Evolutionary conservation across 2,113 vertebrate genomes (phyloP).

Genomic region (Protomyctophum bolini): DNA sequence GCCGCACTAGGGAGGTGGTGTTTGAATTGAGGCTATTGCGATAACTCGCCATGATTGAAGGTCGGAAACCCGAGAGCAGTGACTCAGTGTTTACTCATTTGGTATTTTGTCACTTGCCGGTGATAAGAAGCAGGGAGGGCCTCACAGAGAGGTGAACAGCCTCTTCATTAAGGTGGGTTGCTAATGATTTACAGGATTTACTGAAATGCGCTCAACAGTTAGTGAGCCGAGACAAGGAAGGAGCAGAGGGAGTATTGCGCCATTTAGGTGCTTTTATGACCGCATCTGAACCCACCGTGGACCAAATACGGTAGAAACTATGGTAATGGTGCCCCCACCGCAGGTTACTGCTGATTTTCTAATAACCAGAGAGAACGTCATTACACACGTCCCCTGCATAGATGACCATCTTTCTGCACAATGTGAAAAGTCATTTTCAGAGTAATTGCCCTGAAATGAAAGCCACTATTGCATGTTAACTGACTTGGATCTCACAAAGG

Average conservation of each 20-base stretch:
- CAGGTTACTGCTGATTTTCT: background rate
- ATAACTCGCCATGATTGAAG: slow-evolving; percentile 67
- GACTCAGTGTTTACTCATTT: slow-evolving; percentile 72
- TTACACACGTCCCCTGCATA: slow-evolving; percentile 6
- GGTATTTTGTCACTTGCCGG: slow-evolving; percentile 57
- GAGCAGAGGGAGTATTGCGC: slow-evolving; percentile 30
- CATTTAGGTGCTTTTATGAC: slow-evolving; percentile 15
- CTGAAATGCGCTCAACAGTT: slow-evolving; percentile 46
- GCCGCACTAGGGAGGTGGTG: slow-evolving; percentile 15
- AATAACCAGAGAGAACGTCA: background rate
- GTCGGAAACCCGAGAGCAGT: slow-evolving; percentile 56
- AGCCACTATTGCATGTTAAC: slow-evolving; percentile 29
- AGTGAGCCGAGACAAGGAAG: slow-evolving; percentile 39
- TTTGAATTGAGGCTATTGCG: slow-evolving; percentile 43
- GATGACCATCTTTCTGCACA: slow-evolving; percentile 11
- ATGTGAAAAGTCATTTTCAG: slow-evolving; percentile 26
- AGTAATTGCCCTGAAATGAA: slow-evolving; percentile 23
- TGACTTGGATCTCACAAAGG: slow-evolving; percentile 23
- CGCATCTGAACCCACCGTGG: background rate
- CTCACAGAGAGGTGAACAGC: slow-evolving; percentile 28
- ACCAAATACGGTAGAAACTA: background rate
- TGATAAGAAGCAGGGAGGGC: slow-evolving; percentile 47
- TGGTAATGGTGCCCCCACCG: background rate
- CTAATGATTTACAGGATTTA: slow-evolving; percentile 70
- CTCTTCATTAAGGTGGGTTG: slow-evolving; percentile 58